These are phyloP conservation scores for Eurytoma californica DNA, from an alignment of 2,888 invertebrate species.

Conservation along the genomic window DNA sequence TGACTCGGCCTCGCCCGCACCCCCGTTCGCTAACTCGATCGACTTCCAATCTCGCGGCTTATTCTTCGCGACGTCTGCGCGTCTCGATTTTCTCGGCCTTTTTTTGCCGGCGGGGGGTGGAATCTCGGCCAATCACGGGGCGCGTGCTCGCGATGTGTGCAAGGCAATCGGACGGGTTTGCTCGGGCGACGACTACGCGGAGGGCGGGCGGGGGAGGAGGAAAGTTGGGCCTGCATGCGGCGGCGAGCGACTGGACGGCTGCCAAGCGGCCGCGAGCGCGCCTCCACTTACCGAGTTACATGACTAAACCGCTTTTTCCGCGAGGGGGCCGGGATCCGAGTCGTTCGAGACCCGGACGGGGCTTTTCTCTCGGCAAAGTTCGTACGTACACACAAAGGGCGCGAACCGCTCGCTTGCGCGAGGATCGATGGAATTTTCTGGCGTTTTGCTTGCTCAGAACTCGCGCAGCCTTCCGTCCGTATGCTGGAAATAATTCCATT, in stretches of 20 bases:
- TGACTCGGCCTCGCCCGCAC: background rate
- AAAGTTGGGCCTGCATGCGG: constrained; percentile 13
- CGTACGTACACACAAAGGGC: too few species aligned
- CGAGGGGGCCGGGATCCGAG: constrained; percentile 57
- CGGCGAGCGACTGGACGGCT: constrained; percentile 61
- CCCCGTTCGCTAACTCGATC: constrained; percentile 2
- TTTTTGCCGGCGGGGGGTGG: background rate
- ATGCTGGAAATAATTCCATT: too few species aligned
- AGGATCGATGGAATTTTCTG: too few species aligned
- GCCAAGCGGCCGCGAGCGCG: constrained; percentile 67
- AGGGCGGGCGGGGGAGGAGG: background rate
- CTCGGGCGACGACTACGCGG: background rate
- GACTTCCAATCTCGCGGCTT: constrained; percentile 15
- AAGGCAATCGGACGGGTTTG: constrained; percentile 21
- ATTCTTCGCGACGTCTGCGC: background rate
- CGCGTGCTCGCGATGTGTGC: background rate
- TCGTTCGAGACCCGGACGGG: constrained; percentile 60
- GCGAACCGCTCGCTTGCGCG: background rate
- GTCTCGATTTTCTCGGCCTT: constrained; percentile 21
- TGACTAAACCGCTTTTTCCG: constrained; percentile 63
- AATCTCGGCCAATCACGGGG: constrained; percentile 12
- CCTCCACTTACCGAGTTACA: constrained; percentile 71
- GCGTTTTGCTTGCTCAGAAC: too few species aligned
- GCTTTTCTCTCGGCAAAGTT: background rate
- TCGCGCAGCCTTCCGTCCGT: too few species aligned